phyloP scores from a whole-genome alignment of 35 echinoderm and acorn worm genomes.

The Strongylocentrotus purpuratus region DNA sequence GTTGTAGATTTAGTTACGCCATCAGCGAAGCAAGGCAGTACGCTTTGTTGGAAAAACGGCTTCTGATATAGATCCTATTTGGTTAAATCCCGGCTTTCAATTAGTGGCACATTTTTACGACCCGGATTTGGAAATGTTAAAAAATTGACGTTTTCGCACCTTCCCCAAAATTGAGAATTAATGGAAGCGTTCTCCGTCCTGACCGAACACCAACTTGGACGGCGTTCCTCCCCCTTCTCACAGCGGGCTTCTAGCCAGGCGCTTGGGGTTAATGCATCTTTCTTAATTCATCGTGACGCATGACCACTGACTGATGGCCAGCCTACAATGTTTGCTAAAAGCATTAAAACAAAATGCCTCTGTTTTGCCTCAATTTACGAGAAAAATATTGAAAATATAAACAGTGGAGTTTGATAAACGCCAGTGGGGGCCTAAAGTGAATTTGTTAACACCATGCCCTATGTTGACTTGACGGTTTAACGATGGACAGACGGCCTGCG shows the following conservation, averaged over 20 bases:
- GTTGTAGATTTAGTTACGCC: neutral
- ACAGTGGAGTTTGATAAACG: neutral
- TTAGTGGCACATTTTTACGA: neutral
- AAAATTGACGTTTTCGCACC: neutral
- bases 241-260: neutral
- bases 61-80: neutral
- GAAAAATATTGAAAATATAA: neutral
- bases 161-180: neutral
- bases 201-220: neutral
- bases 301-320: neutral
- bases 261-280: slow-evolving; percentile 24
- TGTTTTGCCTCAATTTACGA: slow-evolving; percentile 12
- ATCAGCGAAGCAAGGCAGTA: neutral
- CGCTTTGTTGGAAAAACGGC: neutral
- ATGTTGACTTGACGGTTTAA: slow-evolving; percentile 8
- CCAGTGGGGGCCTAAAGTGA: neutral
- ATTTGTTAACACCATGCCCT: neutral
- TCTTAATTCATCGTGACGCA: neutral
- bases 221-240: neutral
- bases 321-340: slow-evolving; percentile 31
- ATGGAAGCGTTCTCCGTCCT: neutral
- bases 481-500: neutral
- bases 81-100: neutral
- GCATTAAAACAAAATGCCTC: slow-evolving; percentile 29
- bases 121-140: neutral